phyloP scores from a whole-genome alignment of 2,113 vertebrate species.

The Siniperca knerii region DNA sequence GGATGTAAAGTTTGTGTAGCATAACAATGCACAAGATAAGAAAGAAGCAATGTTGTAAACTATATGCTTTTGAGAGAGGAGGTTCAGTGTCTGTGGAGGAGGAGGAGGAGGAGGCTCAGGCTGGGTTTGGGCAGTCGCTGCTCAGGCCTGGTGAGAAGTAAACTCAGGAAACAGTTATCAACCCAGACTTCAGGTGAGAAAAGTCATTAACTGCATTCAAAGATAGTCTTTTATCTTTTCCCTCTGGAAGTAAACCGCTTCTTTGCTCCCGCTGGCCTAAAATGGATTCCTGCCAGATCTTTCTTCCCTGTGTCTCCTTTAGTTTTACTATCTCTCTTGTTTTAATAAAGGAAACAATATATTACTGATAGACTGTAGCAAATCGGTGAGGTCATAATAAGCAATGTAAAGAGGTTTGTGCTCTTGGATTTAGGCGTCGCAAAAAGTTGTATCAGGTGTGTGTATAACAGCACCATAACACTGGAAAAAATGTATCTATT shows the following conservation, averaged over 20 bases:
- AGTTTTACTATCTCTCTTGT: not conserved
- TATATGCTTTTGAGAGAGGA: not conserved
- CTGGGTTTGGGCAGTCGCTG: constrained; percentile 10
- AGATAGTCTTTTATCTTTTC: constrained; percentile 51
- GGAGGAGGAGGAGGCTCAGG: not conserved
- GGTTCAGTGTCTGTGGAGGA: not conserved
- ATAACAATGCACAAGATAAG: constrained; percentile 11
- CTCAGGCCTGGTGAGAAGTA: constrained; percentile 11
- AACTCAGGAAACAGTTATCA: constrained; percentile 39
- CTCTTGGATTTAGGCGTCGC: not conserved
- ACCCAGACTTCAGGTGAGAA: constrained; percentile 47
- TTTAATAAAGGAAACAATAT: constrained; percentile 29
- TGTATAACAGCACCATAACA: not conserved
- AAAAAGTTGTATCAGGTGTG: not conserved
- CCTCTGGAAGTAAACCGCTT: constrained; percentile 34
- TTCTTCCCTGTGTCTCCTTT: constrained; percentile 18
- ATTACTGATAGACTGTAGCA: not conserved
- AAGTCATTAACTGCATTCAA: constrained; percentile 59
- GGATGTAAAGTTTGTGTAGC: constrained; percentile 24
- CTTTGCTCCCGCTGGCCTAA: constrained; percentile 25
- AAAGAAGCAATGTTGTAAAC: not conserved
- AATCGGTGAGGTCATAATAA: not conserved
- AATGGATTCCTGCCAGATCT: constrained; percentile 40
- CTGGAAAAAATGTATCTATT: not conserved
- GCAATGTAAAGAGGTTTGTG: not conserved